Base-by-base conservation (phyloP, 2,888 invertebrate species). In the Crocallis elinguaria region DNA sequence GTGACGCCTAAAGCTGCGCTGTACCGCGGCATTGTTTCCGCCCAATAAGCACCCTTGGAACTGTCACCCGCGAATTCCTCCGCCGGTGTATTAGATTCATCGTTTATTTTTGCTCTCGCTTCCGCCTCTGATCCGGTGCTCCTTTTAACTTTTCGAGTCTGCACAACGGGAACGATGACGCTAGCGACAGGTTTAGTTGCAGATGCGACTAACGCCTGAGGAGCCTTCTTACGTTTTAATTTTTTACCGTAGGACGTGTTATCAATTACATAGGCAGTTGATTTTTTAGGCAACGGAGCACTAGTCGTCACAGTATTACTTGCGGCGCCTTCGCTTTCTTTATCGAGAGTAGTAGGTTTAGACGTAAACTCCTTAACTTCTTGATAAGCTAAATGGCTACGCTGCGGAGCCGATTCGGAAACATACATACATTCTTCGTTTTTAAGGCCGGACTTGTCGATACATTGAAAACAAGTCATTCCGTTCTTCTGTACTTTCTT, bases 401-500 rank as follows among this genome's bases (percentile, higher is more conserved):
- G 92, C 71, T 93, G 92, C 0, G 95, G 94, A 32, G 94, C 93
- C 0, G 94, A 94, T 66, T 94, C 94, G 0, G 94, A 94, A 6
- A 95, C 93, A 79, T 93, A 96, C 94, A 95, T 95, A 73, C 96
- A 96, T 77, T 96, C 96, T 79, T 96, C 96, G 69, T 95, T 94
- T 76, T 94, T 94, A 41, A 94, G 87, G 0, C 95, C 95, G 41
- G 93, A 92, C 62, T 94, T 92, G 68, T 95, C 95, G 2, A 93
- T 83, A 74, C 96, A 96, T 64, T 94, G 92, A 75, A 93, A 96
- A 73, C 96, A 96, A 0, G 95, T 95, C 95, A 96, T 95, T 30
- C 95, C 94, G 64, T 95, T 94, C 69, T 94, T 94, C 57, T 93
- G 92, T 0, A 94, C 92, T 77, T 94, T 95, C 70, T 95, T 94